Conservation (phyloP, 2,797 vertebrate genomes). For the Danio albolineatus region DNA sequence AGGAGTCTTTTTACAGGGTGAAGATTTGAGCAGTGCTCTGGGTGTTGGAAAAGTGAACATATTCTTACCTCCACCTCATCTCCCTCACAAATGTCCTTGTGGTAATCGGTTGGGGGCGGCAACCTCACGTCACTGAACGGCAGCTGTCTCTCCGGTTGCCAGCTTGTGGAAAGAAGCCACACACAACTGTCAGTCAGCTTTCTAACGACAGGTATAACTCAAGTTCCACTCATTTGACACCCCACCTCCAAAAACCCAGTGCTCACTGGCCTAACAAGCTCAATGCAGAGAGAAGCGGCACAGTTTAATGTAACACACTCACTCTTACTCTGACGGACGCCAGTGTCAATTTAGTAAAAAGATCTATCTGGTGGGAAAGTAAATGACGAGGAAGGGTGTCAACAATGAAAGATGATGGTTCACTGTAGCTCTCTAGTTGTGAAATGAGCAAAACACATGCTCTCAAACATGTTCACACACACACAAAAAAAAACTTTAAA, state of each 20-base stretch:
- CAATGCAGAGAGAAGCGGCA: neutral
- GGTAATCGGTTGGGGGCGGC: conserved; percentile 87
- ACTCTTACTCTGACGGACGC: neutral
- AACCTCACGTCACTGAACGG: conserved; percentile 92
- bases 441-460: neutral
- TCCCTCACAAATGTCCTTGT: conserved; percentile 90
- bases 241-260: neutral
- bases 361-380: neutral
- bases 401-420: neutral
- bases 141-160: conserved; percentile 93
- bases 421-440: neutral
- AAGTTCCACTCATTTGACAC: neutral
- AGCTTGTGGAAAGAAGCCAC: conserved; percentile 71
- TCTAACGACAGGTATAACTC: neutral
- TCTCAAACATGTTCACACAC: too few species aligned
- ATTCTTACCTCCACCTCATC: conserved; percentile 90
- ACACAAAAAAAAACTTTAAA: too few species aligned
- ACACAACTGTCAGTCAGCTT: conserved; percentile 12
- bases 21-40: neutral
- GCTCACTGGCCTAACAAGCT: neutral
- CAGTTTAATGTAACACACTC: neutral
- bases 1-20: neutral
- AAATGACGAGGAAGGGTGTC: neutral
- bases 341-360: neutral
- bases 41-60: neutral